phyloP scores from a whole-genome alignment of 2,888 invertebrate genomes.

The Agapostemon virescens region DNA sequence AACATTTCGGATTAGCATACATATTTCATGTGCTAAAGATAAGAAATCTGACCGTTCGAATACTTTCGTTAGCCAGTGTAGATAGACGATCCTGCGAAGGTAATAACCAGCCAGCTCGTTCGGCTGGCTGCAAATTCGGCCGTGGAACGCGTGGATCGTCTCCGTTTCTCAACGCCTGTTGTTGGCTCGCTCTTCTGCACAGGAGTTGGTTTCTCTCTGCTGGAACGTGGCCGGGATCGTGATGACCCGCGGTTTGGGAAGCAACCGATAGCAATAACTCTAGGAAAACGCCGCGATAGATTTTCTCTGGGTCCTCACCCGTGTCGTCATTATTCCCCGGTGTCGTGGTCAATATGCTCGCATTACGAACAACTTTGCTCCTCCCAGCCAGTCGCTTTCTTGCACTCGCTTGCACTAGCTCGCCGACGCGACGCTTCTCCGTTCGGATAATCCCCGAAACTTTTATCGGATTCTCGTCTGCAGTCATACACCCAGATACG shows the following conservation, averaged over 20 bases:
- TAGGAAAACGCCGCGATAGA: constrained; percentile 54
- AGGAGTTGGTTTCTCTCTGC: neutral
- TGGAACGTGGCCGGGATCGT: constrained; percentile 41
- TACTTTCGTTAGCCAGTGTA: too few species aligned
- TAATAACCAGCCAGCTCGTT: constrained; percentile 52
- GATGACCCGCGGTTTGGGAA: constrained; percentile 55
- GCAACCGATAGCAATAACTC: constrained; percentile 61
- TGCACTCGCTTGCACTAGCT: neutral
- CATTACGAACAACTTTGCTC: constrained; percentile 64
- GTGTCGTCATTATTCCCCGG: constrained; percentile 70
- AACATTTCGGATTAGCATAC: too few species aligned
- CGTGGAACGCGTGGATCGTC: neutral
- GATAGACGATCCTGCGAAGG: constrained; percentile 20
- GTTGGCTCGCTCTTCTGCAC: neutral
- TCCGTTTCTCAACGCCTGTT: constrained; percentile 22
- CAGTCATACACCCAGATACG: constrained; percentile 32
- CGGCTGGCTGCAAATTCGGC: constrained; percentile 2
- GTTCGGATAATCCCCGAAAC: constrained; percentile 67
- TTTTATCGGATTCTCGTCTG: constrained; percentile 67
- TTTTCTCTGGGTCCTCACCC: constrained; percentile 50
- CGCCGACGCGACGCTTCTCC: constrained; percentile 10
- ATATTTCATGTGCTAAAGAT: too few species aligned
- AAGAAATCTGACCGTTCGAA: too few species aligned
- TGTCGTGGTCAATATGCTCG: constrained; percentile 70
- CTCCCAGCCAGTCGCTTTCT: neutral